A percentile compares a stretch with the other conserved stretches of the same genome.
Conservation (phyloP, 92 coral and sea anemone species). For the Meandrina meandrites region DNA sequence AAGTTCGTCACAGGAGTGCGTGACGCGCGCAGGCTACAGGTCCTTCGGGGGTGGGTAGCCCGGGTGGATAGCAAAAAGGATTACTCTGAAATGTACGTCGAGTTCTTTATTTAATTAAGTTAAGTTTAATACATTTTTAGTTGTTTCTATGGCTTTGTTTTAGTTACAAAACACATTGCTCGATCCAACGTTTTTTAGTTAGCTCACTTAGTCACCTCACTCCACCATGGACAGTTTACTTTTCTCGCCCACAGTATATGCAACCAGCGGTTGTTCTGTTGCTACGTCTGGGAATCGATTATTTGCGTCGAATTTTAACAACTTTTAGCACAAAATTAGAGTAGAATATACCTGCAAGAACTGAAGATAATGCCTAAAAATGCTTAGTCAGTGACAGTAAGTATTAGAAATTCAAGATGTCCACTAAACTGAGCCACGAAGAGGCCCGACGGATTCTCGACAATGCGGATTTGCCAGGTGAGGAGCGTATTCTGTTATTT, state of each 20-base stretch:
- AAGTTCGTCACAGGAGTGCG: background rate
- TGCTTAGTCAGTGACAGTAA: background rate
- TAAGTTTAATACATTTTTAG: too few species aligned
- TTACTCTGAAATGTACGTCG: background rate
- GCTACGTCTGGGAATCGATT: constrained; percentile 18
- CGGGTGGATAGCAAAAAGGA: background rate
- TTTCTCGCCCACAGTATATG: constrained; percentile 3
- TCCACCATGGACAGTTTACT: background rate
- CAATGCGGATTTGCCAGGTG: constrained; percentile 74
- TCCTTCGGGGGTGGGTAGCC: background rate
- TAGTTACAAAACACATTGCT: background rate
- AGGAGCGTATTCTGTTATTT: background rate
- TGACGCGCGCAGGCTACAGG: background rate
- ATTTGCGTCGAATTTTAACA: background rate
- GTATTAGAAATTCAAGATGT: constrained; percentile 7
- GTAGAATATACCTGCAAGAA: background rate
- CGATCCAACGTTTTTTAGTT: too few species aligned
- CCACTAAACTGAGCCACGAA: constrained; percentile 47
- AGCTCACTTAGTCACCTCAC: too few species aligned
- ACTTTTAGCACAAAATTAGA: background rate
- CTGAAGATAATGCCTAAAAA: background rate
- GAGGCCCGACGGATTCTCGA: constrained; percentile 70
- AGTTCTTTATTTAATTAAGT: background rate
- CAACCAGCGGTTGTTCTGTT: constrained; percentile 37
- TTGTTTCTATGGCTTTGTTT: background rate